Percentiles rank a stretch among this genome's conserved stretches.
Evolutionary conservation across 2,113 vertebrate genomes (phyloP).

Genomic region (Chlorocebus sabaeus): DNA sequence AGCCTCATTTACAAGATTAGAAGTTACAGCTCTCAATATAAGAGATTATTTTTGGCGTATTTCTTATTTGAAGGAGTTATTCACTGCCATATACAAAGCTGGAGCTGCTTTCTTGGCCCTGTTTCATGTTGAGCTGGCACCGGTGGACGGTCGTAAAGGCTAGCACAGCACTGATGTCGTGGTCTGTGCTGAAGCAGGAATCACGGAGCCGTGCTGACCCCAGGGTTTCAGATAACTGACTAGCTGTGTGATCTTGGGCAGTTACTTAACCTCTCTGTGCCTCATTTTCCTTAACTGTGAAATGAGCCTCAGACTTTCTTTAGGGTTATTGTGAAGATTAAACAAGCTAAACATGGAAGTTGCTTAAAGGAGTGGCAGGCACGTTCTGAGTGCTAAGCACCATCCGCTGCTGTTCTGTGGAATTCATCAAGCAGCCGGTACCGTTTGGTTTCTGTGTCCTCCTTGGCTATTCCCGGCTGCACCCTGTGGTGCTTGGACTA

Average conservation of each 20-base stretch:
- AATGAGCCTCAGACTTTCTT: background rate
- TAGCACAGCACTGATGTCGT: background rate
- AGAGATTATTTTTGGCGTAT: background rate
- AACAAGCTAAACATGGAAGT: background rate
- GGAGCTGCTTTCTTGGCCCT: background rate
- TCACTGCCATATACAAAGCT: too few relatives aligned
- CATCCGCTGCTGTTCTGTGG: too few relatives aligned
- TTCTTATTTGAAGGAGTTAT: background rate
- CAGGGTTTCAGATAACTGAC: background rate
- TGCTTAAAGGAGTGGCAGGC: background rate
- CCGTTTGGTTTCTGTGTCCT: background rate
- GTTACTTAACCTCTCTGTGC: background rate
- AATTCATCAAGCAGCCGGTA: background rate
- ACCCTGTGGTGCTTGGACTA: background rate
- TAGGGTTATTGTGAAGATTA: background rate
- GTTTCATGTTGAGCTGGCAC: background rate
- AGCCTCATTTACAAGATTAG: background rate
- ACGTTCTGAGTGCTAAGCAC: background rate
- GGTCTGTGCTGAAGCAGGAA: too few relatives aligned
- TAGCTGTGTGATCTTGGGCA: background rate
- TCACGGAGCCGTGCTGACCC: background rate
- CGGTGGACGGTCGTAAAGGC: too few relatives aligned
- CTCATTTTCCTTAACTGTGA: background rate
- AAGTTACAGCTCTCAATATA: background rate
- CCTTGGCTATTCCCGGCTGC: background rate